These are phyloP conservation scores for Crotalus horridus DNA, from an alignment of 2,113 vertebrate species.

Conservation along the genomic window DNA sequence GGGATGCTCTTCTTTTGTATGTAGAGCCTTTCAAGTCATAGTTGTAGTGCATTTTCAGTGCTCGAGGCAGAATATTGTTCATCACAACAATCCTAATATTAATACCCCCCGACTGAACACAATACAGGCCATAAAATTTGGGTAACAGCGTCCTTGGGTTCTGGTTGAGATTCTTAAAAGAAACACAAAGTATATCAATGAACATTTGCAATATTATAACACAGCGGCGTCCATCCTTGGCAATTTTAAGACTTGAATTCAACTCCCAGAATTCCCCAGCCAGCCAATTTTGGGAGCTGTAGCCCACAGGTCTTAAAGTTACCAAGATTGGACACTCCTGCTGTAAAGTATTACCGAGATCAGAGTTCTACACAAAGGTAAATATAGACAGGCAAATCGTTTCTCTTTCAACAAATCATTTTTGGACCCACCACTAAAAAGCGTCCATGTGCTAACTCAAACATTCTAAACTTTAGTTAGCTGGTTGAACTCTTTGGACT, in stretches of 20 bases:
- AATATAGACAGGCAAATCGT: not conserved
- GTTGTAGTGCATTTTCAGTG: constrained; percentile 89
- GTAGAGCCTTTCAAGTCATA: constrained; percentile 96
- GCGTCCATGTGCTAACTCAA: not conserved
- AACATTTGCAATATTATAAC: not conserved
- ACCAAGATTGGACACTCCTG: not conserved
- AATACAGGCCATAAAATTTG: constrained; percentile 96
- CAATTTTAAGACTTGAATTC: not conserved
- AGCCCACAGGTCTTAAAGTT: not conserved
- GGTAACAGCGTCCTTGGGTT: constrained; percentile 92
- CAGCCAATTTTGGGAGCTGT: not conserved
- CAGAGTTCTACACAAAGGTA: not conserved
- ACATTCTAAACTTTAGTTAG: not conserved
- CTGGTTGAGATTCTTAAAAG: constrained; percentile 90
- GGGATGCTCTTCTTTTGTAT: constrained; percentile 86
- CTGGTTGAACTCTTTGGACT: not conserved
- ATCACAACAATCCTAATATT: constrained; percentile 91
- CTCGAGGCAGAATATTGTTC: constrained; percentile 92
- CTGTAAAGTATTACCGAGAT: not conserved
- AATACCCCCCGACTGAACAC: constrained; percentile 85
- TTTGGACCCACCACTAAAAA: not conserved
- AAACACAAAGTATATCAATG: constrained; percentile 1
- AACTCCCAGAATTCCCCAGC: not conserved
- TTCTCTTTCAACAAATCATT: not conserved
- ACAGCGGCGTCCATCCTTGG: not conserved